Conservation (phyloP, 2,888 invertebrate genomes). For the Adelognathus sp. region DNA sequence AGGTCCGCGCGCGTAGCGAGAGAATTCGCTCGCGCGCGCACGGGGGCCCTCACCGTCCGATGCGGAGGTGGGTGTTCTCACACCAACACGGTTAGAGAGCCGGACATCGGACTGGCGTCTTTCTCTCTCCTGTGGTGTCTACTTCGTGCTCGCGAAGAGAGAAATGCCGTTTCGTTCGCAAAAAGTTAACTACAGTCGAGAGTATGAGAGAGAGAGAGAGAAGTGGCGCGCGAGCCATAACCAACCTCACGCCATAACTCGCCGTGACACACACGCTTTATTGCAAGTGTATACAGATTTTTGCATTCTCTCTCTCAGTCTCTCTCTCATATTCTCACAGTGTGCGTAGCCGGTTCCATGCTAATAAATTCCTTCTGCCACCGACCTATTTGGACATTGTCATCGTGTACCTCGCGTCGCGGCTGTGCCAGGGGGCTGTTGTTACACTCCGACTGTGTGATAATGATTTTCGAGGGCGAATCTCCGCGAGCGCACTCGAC, state of each 20-base stretch:
- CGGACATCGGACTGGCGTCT: constrained; percentile 42
- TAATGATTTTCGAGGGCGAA: constrained; percentile 55
- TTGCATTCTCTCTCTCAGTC: too few relatives aligned
- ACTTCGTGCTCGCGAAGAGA: not conserved
- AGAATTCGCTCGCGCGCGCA: constrained; percentile 42
- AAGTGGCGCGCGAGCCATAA: constrained; percentile 68
- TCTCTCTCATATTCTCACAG: constrained; percentile 23
- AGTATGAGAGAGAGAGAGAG: constrained; percentile 22
- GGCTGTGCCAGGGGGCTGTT: not conserved
- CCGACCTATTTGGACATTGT: constrained; percentile 68
- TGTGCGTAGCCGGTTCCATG: constrained; percentile 57
- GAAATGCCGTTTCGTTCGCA: too few relatives aligned
- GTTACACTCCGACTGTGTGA: constrained; percentile 27
- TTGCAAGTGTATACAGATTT: constrained; percentile 76
- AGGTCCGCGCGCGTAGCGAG: constrained; percentile 61
- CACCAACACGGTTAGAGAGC: constrained; percentile 63
- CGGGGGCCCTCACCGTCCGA: constrained; percentile 48
- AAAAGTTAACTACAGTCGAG: too few relatives aligned
- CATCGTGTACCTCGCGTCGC: constrained; percentile 62
- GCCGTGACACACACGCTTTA: constrained; percentile 77
- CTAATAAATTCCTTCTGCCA: constrained; percentile 77
- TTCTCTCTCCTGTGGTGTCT: not conserved
- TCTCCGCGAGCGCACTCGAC: constrained; percentile 35
- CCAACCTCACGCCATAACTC: constrained; percentile 75
- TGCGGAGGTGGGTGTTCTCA: constrained; percentile 71